These are phyloP conservation scores for Probaryconus sp. DNA, from an alignment of 1,140 invertebrate genomes.

Conservation along the genomic window DNA sequence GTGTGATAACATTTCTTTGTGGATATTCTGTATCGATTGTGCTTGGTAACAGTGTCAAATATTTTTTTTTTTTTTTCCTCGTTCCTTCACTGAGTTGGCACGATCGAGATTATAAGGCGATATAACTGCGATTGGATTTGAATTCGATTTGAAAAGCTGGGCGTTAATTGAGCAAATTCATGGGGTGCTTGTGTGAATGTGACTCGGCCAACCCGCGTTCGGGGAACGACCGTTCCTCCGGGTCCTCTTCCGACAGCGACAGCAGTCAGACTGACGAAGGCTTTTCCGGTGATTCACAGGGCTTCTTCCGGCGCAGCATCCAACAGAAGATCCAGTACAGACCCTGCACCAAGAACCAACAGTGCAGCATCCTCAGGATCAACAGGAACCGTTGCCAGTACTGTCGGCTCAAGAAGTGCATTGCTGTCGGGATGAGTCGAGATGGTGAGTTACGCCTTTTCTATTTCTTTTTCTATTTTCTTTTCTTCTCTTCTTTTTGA, in stretches of 20 bases:
- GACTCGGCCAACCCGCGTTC: conserved; percentile 72
- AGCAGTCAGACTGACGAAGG: conserved; percentile 75
- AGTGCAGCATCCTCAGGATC: conserved; percentile 97
- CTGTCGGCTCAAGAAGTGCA: conserved; percentile 98
- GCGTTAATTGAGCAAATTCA: conserved; percentile 58
- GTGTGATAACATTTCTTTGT: too few species aligned
- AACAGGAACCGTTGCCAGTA: conserved; percentile 98
- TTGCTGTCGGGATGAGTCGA: conserved; percentile 98
- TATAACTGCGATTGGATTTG: too few species aligned
- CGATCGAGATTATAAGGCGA: too few species aligned
- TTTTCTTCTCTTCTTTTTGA: background rate
- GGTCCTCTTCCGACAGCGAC: conserved; percentile 73
- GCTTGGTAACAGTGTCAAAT: too few species aligned
- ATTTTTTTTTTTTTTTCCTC: too few species aligned
- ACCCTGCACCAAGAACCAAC: conserved; percentile 98
- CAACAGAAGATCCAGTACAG: conserved; percentile 99
- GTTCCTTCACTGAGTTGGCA: too few species aligned
- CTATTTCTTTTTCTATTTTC: background rate
- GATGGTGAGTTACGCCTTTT: conserved; percentile 87
- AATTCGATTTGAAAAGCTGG: too few species aligned
- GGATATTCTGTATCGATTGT: too few species aligned
- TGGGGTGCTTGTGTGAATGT: conserved; percentile 77
- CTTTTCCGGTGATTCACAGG: conserved; percentile 82
- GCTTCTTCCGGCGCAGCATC: conserved; percentile 92
- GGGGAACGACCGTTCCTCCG: conserved; percentile 74